Evolutionary conservation across 2,797 vertebrate species (phyloP).

Genomic region (Eulemur rubriventer): DNA sequence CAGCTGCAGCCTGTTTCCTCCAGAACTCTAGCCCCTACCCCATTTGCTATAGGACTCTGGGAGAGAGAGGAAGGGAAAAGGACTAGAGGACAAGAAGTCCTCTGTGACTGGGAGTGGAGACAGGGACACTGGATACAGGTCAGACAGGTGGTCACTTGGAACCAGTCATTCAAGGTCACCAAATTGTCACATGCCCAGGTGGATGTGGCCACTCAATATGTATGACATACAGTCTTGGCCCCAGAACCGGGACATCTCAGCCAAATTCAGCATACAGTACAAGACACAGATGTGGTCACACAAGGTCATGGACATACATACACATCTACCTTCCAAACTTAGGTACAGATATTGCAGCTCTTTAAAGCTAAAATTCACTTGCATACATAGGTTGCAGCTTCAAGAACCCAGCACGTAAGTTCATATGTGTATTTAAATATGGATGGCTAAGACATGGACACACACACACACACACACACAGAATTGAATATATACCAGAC

Average conservation of each 20-base stretch:
- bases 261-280: background rate
- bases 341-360: background rate
- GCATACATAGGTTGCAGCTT: background rate
- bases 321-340: background rate
- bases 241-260: background rate
- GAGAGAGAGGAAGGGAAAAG: background rate
- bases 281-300: background rate
- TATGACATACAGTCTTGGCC: background rate
- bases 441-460: too few relatives aligned
- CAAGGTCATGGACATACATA: background rate
- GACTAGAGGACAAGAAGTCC: background rate
- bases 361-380: background rate
- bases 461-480: background rate
- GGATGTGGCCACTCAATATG: background rate
- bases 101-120: background rate
- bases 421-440: background rate
- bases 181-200: background rate
- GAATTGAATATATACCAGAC: background rate
- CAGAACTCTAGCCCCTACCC: background rate
- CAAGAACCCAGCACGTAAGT: background rate
- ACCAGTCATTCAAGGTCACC: background rate
- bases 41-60: background rate
- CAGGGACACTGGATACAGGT: background rate
- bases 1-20: background rate
- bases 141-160: background rate